Base-by-base conservation (phyloP, 2,888 invertebrate species). In the Heliconius hortense region DNA sequence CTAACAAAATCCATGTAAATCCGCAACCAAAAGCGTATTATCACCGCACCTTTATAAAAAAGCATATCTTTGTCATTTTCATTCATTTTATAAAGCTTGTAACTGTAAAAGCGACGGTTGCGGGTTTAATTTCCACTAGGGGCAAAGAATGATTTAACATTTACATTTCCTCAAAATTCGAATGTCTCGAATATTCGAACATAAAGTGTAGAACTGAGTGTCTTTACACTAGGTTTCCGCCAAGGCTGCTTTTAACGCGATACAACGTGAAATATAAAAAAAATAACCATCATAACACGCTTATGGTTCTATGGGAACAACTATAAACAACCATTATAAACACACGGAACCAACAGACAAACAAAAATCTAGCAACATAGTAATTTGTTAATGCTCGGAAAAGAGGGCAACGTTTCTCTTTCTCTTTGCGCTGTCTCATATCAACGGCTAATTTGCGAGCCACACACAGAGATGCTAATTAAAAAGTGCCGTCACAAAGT, bases 401-500 rank as follows among this genome's bases (percentile, higher is more conserved):
- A 82, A 79, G 80, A 81, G 84, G 82, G 82, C 82, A 82, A 77
- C 79, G 76, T 74, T 77, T 78, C 78, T 80, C 83, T 75, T 77
- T 78, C 78, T 80, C 82, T 82, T 82, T 82, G 81, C 81, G 70
- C 75, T 80, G 84, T 86, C 84, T 89, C 90, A 90, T 89, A 86
- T 90, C 89, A 84, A 84, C 85, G 92, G 92, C 93, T 93, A 93
- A 93, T 93, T 91, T 91, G 86, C 89, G 85, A 85, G 85, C 85
- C 86, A 68, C 72, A 68, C 72, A 92, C 93, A 93, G 93, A 94
- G 93, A 90, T 89, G 92, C 93, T 94, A 93, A 94, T 94, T 93
- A 93, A 94, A 93, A 94, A 91, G 84, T 85, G 90, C 89, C 90
- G 87, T 87, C 91, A 90, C 91, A 93, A 91, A 92, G 91, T 92